These are phyloP conservation scores for Metopolophium dirhodum DNA, from an alignment of 1,140 invertebrate genomes.

Conservation along the genomic window DNA sequence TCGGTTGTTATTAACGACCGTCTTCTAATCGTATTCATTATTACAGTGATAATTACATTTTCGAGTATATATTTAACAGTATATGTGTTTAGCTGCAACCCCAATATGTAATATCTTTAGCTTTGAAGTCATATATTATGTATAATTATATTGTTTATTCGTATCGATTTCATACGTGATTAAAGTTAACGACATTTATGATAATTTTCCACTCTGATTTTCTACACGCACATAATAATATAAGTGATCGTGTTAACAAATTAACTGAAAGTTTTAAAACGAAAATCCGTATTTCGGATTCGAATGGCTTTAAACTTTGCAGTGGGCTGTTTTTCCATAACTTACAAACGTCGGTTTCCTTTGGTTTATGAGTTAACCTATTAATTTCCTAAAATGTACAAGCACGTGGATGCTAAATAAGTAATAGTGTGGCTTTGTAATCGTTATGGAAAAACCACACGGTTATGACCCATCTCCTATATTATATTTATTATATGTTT, in stretches of 20 bases:
- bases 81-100: neutral
- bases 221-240: neutral
- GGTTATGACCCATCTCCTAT: neutral
- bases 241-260: neutral
- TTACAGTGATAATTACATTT: neutral
- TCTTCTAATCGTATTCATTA: neutral
- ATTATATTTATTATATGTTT: neutral
- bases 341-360: neutral
- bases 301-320: neutral
- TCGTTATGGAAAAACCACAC: neutral
- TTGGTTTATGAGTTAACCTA: neutral
- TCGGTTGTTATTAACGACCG: neutral
- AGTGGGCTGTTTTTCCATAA: neutral
- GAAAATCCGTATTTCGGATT: neutral
- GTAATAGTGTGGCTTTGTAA: neutral
- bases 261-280: neutral
- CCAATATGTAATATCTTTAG: neutral
- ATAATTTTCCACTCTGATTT: neutral
- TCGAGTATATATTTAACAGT: neutral
- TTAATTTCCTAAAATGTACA: neutral
- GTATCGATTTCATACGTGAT: neutral
- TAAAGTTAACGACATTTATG: neutral
- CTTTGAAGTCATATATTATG: neutral
- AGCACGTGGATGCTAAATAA: neutral
- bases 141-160: neutral